Evolutionary conservation across 1,140 invertebrate genomes (phyloP), one percentile per base, ranked within the genome.

Genomic region (Araneus ventricosus): DNA sequence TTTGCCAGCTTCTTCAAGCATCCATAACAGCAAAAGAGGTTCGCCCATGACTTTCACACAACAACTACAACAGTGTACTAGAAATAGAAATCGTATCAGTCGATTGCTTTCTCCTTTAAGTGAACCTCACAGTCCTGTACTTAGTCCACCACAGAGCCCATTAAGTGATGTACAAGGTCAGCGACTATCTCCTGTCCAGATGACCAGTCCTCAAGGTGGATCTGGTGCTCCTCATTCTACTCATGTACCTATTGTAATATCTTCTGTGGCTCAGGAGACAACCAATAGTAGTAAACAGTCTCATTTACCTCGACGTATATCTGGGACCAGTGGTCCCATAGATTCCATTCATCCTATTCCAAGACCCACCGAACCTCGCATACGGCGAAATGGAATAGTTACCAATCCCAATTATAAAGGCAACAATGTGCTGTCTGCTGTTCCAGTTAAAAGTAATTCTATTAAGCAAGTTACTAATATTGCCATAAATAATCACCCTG

Each of bases 381-480:
- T 95, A 37, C 96, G 95, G 94, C 96, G 98, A 93, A 99, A 98
- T 95, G 98, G 98, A 6, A 98, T 98, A 93, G 98, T 98, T 14
- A 98, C 98, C 5, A 99, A 99, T 95, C 98, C 98, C 61, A 98
- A 98, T 89, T 97, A 98, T 96, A 96, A 96, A 93, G 93, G 94
- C 34, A 94, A 93, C 79, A 91, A 94, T 57, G 94, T 97, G 95
- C 96, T 96, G 22, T 95, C 95, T 94, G 94, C 96, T 75, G 94
- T 95, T 70, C 95, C 96, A 94, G 95, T 95, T 39, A 95, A 96
- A 96, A 95, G 93, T 95, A 97, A 94, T 96, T 98, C 88, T 96
- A 97, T 59, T 96, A 87, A 94, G 95, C 95, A 94, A 96, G 95
- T 94, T 67, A 34, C 75, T 6, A 63, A 52, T 52, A 61, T 34